These are phyloP conservation scores for Falco rusticolus DNA, from an alignment of 2,797 vertebrate species.

Conservation along the genomic window DNA sequence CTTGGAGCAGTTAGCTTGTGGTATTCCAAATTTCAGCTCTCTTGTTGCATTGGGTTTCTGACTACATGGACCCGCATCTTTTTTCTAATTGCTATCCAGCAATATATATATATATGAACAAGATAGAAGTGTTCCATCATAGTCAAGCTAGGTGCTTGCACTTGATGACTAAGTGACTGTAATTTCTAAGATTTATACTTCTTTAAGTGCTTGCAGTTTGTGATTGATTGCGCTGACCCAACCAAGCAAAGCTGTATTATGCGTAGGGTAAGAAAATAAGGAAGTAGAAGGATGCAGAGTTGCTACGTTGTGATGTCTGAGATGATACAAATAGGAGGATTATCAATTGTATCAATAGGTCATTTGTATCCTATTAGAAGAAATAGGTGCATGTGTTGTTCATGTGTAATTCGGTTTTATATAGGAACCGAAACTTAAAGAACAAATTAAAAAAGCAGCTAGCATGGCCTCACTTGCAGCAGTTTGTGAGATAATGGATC, in stretches of 20 bases:
- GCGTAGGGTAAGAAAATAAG: background rate
- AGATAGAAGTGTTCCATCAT: background rate
- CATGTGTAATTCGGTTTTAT: background rate
- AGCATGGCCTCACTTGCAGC: conserved; percentile 85
- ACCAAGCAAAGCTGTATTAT: background rate
- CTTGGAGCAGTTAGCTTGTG: background rate
- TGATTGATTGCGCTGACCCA: background rate
- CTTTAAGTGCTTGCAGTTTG: background rate
- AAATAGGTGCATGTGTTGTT: background rate
- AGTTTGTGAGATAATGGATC: conserved; percentile 78
- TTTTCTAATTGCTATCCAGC: background rate
- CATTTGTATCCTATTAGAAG: background rate
- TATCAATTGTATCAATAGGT: background rate
- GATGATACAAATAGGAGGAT: background rate
- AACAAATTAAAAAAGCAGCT: conserved; percentile 82
- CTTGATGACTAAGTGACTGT: background rate
- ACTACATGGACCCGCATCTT: fast-evolving
- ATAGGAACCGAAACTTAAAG: conserved; percentile 80
- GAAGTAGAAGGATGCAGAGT: background rate
- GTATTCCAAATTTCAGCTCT: background rate
- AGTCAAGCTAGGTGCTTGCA: background rate
- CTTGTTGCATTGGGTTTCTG: background rate
- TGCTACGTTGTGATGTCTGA: background rate
- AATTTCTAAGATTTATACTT: background rate
- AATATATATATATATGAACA: background rate